A percentile compares a stretch with the other conserved stretches of the same genome.
Evolutionary conservation across 2,888 invertebrate species (phyloP).

Genomic region (Cordylochernes scorpioides): DNA sequence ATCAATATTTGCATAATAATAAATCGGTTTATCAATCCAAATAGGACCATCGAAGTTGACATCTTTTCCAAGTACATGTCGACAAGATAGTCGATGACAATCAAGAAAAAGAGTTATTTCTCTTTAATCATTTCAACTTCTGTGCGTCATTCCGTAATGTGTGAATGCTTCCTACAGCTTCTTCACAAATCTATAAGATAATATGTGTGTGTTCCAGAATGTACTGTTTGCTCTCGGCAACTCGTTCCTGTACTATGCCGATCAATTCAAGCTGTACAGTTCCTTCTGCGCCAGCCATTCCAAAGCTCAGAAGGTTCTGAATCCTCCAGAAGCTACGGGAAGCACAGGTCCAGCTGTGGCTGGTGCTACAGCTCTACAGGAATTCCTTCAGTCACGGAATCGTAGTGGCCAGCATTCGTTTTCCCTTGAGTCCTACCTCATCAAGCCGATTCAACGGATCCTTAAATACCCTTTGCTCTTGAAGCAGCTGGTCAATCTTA

Average conservation of each 20-base stretch:
- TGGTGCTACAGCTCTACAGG: conserved; percentile 84
- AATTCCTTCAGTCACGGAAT: conserved; percentile 76
- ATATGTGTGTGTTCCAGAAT: conserved; percentile 47
- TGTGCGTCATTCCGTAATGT: too few relatives aligned
- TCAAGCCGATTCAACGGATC: conserved; percentile 93
- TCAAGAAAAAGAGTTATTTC: too few relatives aligned
- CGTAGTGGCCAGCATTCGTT: conserved; percentile 89
- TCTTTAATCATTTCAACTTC: too few relatives aligned
- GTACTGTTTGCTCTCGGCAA: conserved; percentile 82
- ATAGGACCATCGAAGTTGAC: too few relatives aligned
- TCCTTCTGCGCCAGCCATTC: conserved; percentile 97
- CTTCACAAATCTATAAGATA: too few relatives aligned
- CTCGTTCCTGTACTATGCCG: conserved; percentile 87
- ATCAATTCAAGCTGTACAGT: conserved; percentile 95
- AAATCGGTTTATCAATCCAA: too few relatives aligned
- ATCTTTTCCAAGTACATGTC: too few relatives aligned
- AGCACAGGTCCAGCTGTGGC: conserved; percentile 8
- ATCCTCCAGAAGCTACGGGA: conserved; percentile 35
- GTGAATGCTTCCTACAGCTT: too few relatives aligned
- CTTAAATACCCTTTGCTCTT: conserved; percentile 82
- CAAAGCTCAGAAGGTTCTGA: conserved; percentile 89
- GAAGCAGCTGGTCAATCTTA: conserved; percentile 76
- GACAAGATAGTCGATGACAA: too few relatives aligned
- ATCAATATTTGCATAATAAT: too few relatives aligned
- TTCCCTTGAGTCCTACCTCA: conserved; percentile 86